Evolutionary conservation across 2,888 invertebrate genomes (phyloP).

Genomic region (Cheilosia variabilis): DNA sequence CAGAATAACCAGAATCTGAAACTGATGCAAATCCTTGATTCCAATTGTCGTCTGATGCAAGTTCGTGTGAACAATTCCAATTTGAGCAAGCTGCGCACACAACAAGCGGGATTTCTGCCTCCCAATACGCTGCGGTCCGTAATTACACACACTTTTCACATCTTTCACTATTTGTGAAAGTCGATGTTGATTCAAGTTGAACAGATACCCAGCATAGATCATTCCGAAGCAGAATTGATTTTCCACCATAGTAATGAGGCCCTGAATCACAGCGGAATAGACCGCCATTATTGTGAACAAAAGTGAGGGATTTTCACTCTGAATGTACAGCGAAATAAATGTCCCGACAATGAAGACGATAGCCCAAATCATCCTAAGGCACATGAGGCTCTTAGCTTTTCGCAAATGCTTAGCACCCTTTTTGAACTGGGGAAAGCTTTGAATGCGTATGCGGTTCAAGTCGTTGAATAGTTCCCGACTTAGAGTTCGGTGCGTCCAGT

Average conservation of each 20-base stretch:
- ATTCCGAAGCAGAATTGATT: conserved; percentile 27
- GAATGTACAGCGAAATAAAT: background rate
- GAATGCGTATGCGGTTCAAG: background rate
- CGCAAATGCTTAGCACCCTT: background rate
- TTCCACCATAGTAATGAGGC: background rate
- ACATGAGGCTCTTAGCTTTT: background rate
- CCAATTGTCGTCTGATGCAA: background rate
- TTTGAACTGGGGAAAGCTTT: background rate
- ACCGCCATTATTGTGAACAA: background rate
- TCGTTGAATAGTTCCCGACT: background rate
- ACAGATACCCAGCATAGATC: conserved; percentile 23
- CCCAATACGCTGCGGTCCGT: background rate
- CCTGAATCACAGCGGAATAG: background rate
- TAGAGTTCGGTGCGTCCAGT: background rate
- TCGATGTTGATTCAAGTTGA: conserved; percentile 4
- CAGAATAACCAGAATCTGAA: conserved; percentile 2
- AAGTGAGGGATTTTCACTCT: background rate
- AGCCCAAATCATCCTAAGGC: background rate
- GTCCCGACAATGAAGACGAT: background rate
- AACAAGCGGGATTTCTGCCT: background rate
- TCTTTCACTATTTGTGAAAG: background rate
- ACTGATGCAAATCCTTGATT: conserved; percentile 20
- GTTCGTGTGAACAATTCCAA: conserved; percentile 17
- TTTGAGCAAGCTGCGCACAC: background rate
- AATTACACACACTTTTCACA: background rate